A percentile compares a stretch with the other conserved stretches of the same genome.
Evolutionary conservation across 2,797 vertebrate genomes (phyloP).

Genomic region (Paedocypris micromegethes): DNA sequence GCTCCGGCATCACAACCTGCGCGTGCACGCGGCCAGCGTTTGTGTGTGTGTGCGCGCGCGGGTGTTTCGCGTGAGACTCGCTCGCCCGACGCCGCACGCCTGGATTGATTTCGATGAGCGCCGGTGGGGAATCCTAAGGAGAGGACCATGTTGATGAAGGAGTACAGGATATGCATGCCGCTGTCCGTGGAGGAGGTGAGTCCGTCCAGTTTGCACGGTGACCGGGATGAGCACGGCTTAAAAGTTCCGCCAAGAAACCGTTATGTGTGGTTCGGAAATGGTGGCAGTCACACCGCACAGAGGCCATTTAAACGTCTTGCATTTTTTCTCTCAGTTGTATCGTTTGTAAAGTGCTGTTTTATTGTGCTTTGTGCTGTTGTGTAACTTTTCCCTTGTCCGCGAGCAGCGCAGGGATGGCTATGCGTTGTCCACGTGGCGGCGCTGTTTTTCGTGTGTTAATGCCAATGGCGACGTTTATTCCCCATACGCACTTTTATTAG

Average conservation of each 20-base stretch:
- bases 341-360: not conserved
- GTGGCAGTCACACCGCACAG: too few relatives aligned
- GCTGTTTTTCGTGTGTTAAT: not conserved
- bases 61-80: not conserved
- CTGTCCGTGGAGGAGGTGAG: constrained; percentile 96
- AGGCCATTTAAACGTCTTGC: too few relatives aligned
- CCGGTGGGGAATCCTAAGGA: constrained; percentile 18
- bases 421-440: not conserved
- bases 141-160: constrained; percentile 91
- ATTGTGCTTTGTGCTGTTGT: constrained; percentile 40
- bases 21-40: not conserved
- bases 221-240: not conserved
- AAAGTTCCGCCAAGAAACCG: not conserved
- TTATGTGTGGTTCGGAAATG: not conserved
- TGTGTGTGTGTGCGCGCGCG: not conserved
- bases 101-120: constrained; percentile 21
- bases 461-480: not conserved
- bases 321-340: not conserved
- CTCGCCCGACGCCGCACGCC: constrained; percentile 15
- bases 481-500: too few relatives aligned
- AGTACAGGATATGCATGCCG: constrained; percentile 97
- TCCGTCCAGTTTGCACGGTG: not conserved
- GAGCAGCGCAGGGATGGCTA: not conserved
- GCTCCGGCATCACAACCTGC: not conserved
- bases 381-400: not conserved